Conservation (phyloP, 2,888 invertebrate genomes). For the Drosophila acutilabella region DNA sequence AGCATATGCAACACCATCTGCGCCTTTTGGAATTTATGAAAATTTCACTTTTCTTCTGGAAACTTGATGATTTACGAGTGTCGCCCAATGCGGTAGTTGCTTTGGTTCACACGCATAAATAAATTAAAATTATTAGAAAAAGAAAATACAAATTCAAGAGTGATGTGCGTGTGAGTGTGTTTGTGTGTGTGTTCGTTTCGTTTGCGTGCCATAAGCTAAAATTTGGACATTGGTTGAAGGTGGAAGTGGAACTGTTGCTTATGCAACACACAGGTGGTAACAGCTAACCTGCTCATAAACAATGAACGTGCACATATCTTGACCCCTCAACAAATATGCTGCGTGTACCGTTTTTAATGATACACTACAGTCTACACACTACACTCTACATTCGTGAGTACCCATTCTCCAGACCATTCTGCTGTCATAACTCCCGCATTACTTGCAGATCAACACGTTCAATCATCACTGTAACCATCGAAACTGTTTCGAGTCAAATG, state of each 20-base stretch:
- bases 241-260: constrained; percentile 37
- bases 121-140: constrained; percentile 59
- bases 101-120: constrained; percentile 73
- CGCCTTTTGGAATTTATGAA: constrained; percentile 23
- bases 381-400: not conserved
- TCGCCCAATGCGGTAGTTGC: constrained; percentile 30
- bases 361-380: constrained; percentile 3
- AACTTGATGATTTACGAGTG: constrained; percentile 54
- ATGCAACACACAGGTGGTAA: constrained; percentile 53
- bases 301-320: constrained; percentile 37
- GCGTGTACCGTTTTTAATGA: constrained; percentile 44
- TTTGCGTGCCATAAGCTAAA: constrained; percentile 48
- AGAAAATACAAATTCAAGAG: constrained; percentile 33
- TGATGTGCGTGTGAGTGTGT: not conserved
- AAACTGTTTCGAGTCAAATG: constrained; percentile 23
- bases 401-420: not conserved
- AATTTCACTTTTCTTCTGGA: constrained; percentile 18
- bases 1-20: constrained; percentile 25
- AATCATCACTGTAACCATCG: constrained; percentile 14
- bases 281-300: constrained; percentile 33
- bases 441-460: constrained; percentile 17
- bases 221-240: constrained; percentile 20
- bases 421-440: constrained; percentile 27
- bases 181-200: constrained; percentile 18
- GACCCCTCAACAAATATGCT: constrained; percentile 28